Percentiles rank a stretch among this genome's conserved stretches.
phyloP scores from a whole-genome alignment of 2,113 vertebrate genomes.

The human (Homo sapiens) region DNA sequence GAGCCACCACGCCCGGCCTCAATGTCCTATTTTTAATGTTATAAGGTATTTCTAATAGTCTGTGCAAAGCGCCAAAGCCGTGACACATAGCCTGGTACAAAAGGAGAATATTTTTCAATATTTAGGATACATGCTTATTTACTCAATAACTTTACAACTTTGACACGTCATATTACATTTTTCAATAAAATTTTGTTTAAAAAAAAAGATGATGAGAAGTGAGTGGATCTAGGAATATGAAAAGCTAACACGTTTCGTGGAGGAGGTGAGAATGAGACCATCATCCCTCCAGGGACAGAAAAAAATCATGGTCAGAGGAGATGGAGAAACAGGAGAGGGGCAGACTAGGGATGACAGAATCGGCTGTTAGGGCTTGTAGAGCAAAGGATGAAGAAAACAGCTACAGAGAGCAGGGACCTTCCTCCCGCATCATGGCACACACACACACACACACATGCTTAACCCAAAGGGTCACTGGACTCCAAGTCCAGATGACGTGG shows the following conservation, averaged over 20 bases:
- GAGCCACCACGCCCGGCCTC: not conserved
- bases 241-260: not conserved
- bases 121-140: slow-evolving; percentile 9
- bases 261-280: not conserved
- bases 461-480: not conserved
- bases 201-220: not conserved
- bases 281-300: not conserved
- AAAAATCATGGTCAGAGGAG: not conserved
- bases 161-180: not conserved
- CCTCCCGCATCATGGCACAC: not conserved
- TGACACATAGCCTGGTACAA: not conserved
- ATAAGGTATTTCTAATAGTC: not conserved
- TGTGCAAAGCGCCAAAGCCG: not conserved
- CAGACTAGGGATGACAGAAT: not conserved
- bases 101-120: not conserved
- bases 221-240: not conserved
- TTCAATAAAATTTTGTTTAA: not conserved
- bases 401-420: not conserved
- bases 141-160: not conserved
- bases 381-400: not conserved
- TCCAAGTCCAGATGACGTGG: not conserved
- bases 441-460: not conserved
- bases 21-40: not conserved
- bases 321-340: not conserved
- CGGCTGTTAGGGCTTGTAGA: not conserved